A percentile compares a stretch with the other conserved stretches of the same genome.
These are phyloP conservation scores for Urophycis tenuis DNA, from an alignment of 2,797 vertebrate species.

Conservation along the genomic window DNA sequence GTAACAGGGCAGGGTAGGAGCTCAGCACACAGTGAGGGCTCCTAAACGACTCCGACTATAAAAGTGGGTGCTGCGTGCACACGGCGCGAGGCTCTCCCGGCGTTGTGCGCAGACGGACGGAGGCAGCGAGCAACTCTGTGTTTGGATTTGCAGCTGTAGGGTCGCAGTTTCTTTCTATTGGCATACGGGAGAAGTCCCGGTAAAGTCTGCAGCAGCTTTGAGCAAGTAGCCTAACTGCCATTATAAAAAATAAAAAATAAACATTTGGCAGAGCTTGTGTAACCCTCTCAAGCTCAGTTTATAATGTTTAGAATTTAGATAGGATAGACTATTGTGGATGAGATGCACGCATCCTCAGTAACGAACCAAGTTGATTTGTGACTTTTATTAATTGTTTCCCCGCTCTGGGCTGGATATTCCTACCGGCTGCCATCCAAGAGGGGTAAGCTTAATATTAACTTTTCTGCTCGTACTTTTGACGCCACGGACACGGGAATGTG, in stretches of 20 bases:
- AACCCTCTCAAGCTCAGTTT: background rate
- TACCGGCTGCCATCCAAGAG: slow-evolving; percentile 15
- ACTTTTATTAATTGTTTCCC: slow-evolving; percentile 23
- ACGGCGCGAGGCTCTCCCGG: slow-evolving; percentile 45
- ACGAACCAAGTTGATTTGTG: slow-evolving; percentile 43
- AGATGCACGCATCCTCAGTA: slow-evolving; percentile 51
- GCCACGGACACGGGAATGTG: slow-evolving; percentile 61
- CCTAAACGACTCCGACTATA: slow-evolving; percentile 62
- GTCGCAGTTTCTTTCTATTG: background rate
- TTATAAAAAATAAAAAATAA: background rate
- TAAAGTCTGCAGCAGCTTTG: background rate
- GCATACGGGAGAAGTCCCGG: background rate
- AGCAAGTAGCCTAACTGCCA: background rate
- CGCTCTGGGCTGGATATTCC: slow-evolving; percentile 25
- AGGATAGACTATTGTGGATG: slow-evolving; percentile 23
- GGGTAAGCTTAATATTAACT: slow-evolving; percentile 31
- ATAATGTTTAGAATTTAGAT: slow-evolving; percentile 2
- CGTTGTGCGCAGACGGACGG: slow-evolving; percentile 37
- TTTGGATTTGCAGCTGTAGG: background rate
- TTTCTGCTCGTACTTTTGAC: slow-evolving; percentile 35
- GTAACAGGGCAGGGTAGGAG: slow-evolving; percentile 50
- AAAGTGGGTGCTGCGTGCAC: slow-evolving; percentile 53
- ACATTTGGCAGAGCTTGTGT: background rate
- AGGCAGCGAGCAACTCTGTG: background rate
- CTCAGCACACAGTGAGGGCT: slow-evolving; percentile 44